A percentile compares a stretch with the other conserved stretches of the same genome.
These are phyloP conservation scores for Neolamprologus variostigma DNA, from an alignment of 2,113 vertebrate genomes.

Conservation along the genomic window DNA sequence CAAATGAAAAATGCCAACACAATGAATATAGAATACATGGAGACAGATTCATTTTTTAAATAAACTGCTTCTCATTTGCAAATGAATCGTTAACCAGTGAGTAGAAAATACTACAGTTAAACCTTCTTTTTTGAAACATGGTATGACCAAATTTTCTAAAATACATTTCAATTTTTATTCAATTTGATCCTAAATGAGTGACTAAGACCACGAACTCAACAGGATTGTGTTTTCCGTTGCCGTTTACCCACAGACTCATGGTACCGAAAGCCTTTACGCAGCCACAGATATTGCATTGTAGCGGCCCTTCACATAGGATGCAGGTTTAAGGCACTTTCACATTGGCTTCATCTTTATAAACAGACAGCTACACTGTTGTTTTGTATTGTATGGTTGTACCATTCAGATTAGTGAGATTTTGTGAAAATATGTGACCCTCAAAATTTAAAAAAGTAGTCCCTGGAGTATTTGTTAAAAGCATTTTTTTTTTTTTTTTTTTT, in stretches of 20 bases:
- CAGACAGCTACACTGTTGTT: not conserved
- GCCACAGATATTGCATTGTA: not conserved
- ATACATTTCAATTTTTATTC: accelerated
- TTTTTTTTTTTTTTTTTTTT: not conserved
- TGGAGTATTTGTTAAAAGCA: not conserved
- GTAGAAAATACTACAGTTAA: not conserved
- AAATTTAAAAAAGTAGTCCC: not conserved
- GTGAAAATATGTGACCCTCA: not conserved
- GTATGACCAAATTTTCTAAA: not conserved
- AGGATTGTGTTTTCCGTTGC: not conserved
- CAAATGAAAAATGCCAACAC: not conserved
- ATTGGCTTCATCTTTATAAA: not conserved
- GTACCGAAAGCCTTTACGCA: accelerated
- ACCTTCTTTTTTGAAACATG: not conserved
- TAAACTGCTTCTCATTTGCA: not conserved
- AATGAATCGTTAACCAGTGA: not conserved
- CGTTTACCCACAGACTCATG: accelerated
- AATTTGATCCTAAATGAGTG: not conserved
- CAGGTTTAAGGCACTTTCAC: not conserved
- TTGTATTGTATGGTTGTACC: not conserved
- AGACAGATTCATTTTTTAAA: not conserved
- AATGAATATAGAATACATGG: not conserved
- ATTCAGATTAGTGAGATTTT: not conserved
- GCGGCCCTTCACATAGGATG: not conserved
- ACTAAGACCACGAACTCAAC: accelerated